These are phyloP conservation scores for Eurystomus gularis DNA, from an alignment of 2,113 vertebrate genomes.

Conservation along the genomic window DNA sequence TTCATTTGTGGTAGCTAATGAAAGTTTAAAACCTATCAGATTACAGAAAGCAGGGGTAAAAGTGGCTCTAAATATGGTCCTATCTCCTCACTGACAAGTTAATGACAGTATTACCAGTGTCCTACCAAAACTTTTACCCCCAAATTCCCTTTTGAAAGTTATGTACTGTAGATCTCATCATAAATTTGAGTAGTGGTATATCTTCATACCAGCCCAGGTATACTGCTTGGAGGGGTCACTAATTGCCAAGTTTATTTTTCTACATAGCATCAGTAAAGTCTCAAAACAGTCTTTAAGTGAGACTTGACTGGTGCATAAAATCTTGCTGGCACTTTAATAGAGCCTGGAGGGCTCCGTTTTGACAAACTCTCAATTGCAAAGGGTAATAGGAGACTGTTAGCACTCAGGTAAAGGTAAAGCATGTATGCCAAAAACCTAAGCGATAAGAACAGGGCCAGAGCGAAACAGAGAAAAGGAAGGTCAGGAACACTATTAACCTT, in stretches of 20 bases:
- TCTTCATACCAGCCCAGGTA: neutral
- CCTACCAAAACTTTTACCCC: neutral
- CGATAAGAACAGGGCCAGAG: neutral
- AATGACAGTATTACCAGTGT: neutral
- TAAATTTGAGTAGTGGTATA: neutral
- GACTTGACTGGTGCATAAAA: neutral
- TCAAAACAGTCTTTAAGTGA: neutral
- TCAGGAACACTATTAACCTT: neutral
- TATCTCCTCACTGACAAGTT: neutral
- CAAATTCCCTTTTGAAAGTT: neutral
- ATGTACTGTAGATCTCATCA: neutral
- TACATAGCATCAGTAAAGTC: neutral
- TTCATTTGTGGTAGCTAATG: constrained; percentile 48
- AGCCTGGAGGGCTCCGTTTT: neutral
- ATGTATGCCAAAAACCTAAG: neutral
- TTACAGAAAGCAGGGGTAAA: neutral
- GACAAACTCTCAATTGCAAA: neutral
- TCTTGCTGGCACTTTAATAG: neutral
- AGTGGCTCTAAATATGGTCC: neutral
- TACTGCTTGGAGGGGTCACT: neutral
- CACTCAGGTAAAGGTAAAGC: neutral
- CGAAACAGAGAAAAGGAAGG: neutral
- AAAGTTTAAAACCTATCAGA: constrained; percentile 22
- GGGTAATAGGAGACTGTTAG: neutral
- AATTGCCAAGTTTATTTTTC: neutral